A percentile compares a stretch with the other conserved stretches of the same genome.
Evolutionary conservation across 2,888 invertebrate genomes (phyloP).

Genomic region (Aphodius granarius): DNA sequence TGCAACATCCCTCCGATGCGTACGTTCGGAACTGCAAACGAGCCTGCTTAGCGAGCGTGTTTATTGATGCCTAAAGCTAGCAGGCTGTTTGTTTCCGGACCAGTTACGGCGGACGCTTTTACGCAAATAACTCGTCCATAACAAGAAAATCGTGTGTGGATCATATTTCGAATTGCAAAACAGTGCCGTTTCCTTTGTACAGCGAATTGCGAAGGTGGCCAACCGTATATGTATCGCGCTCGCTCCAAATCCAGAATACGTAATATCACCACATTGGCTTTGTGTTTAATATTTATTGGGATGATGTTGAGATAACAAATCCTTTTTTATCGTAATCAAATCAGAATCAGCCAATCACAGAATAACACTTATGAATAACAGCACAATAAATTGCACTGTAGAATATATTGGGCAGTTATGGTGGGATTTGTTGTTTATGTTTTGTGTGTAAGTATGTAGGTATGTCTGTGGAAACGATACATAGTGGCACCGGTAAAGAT

Average conservation of each 20-base stretch:
- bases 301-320: not conserved
- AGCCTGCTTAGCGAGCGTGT: not conserved
- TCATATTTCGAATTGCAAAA: not conserved
- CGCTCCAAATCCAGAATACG: not conserved
- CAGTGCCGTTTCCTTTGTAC: not conserved
- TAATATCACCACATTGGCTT: not conserved
- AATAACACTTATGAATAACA: too few species aligned
- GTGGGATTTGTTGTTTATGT: too few species aligned
- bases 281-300: not conserved
- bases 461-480: too few species aligned
- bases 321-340: too few species aligned
- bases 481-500: too few species aligned
- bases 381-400: too few species aligned
- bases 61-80: not conserved
- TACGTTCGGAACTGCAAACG: not conserved
- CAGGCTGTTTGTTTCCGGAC: not conserved
- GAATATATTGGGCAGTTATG: too few species aligned
- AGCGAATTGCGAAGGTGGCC: not conserved
- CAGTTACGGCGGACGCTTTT: not conserved
- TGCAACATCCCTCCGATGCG: not conserved
- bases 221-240: not conserved
- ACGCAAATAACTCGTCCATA: not conserved
- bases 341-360: too few species aligned
- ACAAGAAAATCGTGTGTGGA: not conserved
- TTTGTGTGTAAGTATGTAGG: too few species aligned